Evolutionary conservation across 2,888 invertebrate genomes (phyloP), one percentile per base, ranked within the genome.

Genomic region (Pristionchus maxplancki): DNA sequence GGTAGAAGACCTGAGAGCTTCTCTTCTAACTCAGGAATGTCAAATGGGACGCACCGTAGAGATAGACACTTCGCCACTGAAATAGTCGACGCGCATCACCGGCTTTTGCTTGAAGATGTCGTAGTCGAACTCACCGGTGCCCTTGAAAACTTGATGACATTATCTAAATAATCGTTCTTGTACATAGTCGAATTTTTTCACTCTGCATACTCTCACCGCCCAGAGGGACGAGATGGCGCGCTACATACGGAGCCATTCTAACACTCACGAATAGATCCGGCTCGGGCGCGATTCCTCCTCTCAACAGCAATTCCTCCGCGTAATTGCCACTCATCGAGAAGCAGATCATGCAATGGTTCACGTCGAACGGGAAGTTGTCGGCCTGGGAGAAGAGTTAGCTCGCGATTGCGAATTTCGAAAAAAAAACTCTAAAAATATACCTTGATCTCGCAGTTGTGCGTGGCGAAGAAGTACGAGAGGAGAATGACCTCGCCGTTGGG

Each of bases 391-490:
- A 6, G 5, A 11, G n/a, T n/a, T 24, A n/a, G n/a, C n/a, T n/a
- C n/a, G n/a, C n/a, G 24, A 62, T 62, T 20, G n/a, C 5, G 20
- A 24, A n/a, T 24, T 58, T 58, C n/a, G n/a, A n/a, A n/a, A 20
- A 58, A 24, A 17, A n/a, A 8, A 5, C 6, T 20, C 58, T 58
- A 58, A 58, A 58, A 20, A n/a, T 13, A 58, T 78, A 78, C 78
- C 28, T 40, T 44, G 78, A 78, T 78, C 40, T 78, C 78, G 28
- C 78, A 78, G 28, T 78, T 78, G 44, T 78, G 78, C 34, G 78
- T 78, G 0, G 78, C 78, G 28, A 78, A 78, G 78, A 78, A 78
- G 44, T 78, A 78, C n/a, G 44, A 9, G 11, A 48, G 11, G n/a
- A 78, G 5, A 28, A 78, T 28, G n/a, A 78, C 44, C 3, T 28